A percentile compares a stretch with the other conserved stretches of the same genome.
phyloP scores from a whole-genome alignment of 1,140 invertebrate genomes.

The Eubasilissa regina region DNA sequence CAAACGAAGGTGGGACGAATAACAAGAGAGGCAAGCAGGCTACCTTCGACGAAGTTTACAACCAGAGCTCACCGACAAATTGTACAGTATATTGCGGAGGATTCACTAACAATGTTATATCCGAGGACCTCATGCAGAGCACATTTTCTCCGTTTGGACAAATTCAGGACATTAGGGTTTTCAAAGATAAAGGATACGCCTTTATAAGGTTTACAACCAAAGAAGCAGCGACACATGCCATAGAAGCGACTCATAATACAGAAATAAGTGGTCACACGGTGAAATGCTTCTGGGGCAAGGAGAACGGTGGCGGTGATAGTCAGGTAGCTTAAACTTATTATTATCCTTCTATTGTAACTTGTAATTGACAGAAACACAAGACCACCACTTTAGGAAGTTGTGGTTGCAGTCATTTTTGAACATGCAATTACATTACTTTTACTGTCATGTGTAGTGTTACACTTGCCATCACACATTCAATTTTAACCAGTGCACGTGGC shows the following conservation, averaged over 20 bases:
- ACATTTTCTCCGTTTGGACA: slow-evolving; percentile 95
- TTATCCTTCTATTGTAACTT: too few species aligned
- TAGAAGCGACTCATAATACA: slow-evolving; percentile 96
- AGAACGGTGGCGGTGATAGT: slow-evolving; percentile 67
- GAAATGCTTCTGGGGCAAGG: slow-evolving; percentile 99
- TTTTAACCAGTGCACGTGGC: too few species aligned
- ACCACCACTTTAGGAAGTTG: too few species aligned
- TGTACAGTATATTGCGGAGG: slow-evolving; percentile 99
- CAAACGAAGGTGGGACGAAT: slow-evolving; percentile 70
- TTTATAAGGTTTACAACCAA: slow-evolving; percentile 99
- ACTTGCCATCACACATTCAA: too few species aligned
- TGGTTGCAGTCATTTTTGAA: too few species aligned
- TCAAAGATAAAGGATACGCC: slow-evolving; percentile 99
- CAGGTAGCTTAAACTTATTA: slow-evolving; percentile 36
- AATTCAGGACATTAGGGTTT: slow-evolving; percentile 97
- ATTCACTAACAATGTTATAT: slow-evolving; percentile 91
- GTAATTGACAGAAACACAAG: too few species aligned
- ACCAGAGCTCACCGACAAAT: slow-evolving; percentile 98
- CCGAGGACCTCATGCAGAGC: slow-evolving; percentile 96
- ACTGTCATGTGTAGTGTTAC: too few species aligned
- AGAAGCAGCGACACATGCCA: slow-evolving; percentile 96
- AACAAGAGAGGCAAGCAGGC: slow-evolving; percentile 74
- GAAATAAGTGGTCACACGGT: slow-evolving; percentile 97
- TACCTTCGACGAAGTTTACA: slow-evolving; percentile 88
- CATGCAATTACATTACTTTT: too few species aligned